phyloP scores from a whole-genome alignment of 2,888 invertebrate species.

The Ellobium chinense region DNA sequence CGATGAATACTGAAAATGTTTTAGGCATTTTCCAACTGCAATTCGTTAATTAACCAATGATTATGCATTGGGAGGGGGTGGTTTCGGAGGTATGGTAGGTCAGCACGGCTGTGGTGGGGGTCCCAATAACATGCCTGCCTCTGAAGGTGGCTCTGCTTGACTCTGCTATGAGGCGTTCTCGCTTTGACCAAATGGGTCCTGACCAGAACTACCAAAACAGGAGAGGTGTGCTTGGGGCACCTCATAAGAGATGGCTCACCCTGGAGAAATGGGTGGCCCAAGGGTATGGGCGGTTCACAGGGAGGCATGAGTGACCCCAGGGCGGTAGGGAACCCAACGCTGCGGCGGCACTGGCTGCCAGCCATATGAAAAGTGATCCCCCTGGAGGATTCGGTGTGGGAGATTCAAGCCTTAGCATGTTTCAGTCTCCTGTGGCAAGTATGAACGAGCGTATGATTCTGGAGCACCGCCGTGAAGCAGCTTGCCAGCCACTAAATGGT shows the following conservation, averaged over 20 bases:
- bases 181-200: slow-evolving; percentile 55
- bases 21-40: too few species aligned
- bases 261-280: slow-evolving; percentile 45
- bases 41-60: too few species aligned
- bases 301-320: slow-evolving; percentile 35
- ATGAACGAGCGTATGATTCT: slow-evolving; percentile 29
- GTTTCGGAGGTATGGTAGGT: too few species aligned
- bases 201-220: slow-evolving; percentile 51
- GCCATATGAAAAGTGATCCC: slow-evolving; percentile 1
- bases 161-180: slow-evolving; percentile 57
- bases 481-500: slow-evolving; percentile 5
- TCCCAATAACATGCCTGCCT: too few species aligned
- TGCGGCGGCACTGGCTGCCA: neutral
- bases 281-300: slow-evolving; percentile 43
- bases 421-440: neutral
- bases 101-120: too few species aligned
- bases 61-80: too few species aligned
- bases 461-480: slow-evolving; percentile 32
- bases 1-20: too few species aligned
- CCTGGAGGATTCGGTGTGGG: neutral
- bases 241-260: too few species aligned
- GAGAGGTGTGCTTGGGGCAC: slow-evolving; percentile 49
- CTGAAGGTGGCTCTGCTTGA: too few species aligned
- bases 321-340: slow-evolving; percentile 1
- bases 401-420: slow-evolving; percentile 6